A percentile compares a stretch with the other conserved stretches of the same genome.
Conservation (phyloP, 2,888 invertebrate genomes). For the Drosophila planitibia region DNA sequence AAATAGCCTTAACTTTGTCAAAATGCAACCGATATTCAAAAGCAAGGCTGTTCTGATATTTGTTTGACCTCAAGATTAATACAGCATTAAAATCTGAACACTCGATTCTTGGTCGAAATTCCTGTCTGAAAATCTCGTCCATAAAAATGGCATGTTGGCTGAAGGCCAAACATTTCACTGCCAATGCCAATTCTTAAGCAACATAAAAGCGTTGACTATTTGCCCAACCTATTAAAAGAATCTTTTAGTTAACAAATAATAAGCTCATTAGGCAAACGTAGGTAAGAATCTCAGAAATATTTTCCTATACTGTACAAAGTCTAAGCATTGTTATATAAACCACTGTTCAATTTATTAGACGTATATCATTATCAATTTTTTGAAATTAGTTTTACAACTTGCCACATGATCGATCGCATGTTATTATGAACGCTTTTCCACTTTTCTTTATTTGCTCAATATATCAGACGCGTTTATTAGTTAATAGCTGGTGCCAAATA, state of each 20-base stretch:
- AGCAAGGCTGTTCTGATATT: background rate
- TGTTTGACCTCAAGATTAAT: background rate
- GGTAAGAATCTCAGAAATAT: background rate
- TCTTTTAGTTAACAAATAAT: background rate
- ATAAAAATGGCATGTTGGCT: background rate
- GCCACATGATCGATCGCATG: background rate
- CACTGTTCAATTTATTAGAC: background rate
- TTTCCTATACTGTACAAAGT: background rate
- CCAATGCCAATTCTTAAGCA: background rate
- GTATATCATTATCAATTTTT: background rate
- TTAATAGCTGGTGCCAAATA: conserved; percentile 45
- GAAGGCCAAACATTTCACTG: background rate
- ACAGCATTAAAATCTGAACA: background rate
- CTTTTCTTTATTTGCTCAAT: conserved; percentile 42
- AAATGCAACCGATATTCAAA: background rate
- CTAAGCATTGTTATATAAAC: background rate
- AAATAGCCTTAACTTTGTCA: background rate
- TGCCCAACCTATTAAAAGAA: background rate
- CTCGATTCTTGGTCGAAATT: background rate
- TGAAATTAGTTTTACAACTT: background rate
- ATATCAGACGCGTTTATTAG: conserved; percentile 39
- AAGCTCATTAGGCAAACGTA: background rate
- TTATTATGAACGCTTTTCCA: conserved; percentile 10
- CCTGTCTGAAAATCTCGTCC: background rate
- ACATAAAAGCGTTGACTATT: background rate